Evolutionary conservation across 2,113 vertebrate genomes (phyloP).

Genomic region (Rousettus leschenaultii): DNA sequence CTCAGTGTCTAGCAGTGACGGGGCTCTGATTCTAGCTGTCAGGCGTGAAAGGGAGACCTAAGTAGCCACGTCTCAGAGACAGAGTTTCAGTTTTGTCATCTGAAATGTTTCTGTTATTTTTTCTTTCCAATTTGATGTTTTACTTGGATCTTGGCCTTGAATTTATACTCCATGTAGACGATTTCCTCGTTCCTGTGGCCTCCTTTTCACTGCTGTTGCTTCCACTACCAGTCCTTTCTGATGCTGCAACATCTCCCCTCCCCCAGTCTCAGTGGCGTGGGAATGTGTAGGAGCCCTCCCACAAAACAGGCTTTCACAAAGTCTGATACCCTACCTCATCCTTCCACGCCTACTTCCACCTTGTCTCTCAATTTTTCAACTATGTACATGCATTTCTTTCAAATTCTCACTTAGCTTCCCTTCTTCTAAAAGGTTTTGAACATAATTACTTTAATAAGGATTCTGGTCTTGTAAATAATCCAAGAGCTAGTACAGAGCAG

Average conservation of each 20-base stretch:
- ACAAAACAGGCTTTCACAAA: background rate
- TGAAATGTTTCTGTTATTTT: conserved; percentile 53
- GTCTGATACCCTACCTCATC: background rate
- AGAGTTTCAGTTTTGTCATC: conserved; percentile 34
- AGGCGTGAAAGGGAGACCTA: background rate
- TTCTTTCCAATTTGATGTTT: conserved; percentile 59
- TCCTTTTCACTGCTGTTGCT: background rate
- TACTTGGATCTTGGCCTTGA: conserved; percentile 59
- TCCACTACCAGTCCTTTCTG: background rate
- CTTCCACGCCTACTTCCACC: background rate
- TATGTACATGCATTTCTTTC: background rate
- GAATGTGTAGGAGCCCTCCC: background rate
- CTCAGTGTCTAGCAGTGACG: background rate
- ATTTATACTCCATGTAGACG: background rate
- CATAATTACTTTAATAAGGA: background rate
- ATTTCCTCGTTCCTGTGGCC: conserved; percentile 46
- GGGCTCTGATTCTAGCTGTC: background rate
- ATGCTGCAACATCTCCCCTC: background rate
- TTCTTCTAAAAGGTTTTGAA: background rate
- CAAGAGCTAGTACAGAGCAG: background rate
- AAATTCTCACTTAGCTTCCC: background rate
- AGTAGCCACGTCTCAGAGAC: background rate
- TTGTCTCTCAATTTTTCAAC: background rate
- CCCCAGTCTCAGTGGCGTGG: background rate
- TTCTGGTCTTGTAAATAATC: background rate